Evolutionary conservation across 2,113 vertebrate genomes (phyloP), one percentile per base, ranked within the genome.

Genomic region (Gorilla gorilla): DNA sequence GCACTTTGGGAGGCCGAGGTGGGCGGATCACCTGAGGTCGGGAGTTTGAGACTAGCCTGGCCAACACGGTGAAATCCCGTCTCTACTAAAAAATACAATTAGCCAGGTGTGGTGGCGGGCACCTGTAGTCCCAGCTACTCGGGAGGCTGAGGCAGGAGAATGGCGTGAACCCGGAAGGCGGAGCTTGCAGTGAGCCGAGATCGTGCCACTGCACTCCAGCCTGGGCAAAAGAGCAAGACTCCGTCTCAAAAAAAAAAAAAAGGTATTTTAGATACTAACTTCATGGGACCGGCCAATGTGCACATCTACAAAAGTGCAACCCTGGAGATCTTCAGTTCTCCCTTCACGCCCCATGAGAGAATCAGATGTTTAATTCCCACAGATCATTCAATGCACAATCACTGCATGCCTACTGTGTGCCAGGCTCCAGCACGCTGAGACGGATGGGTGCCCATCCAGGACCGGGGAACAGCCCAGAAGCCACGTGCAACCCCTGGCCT

Each of bases 301-400:
- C 2, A 35, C 68, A 30, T 75, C 25, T 48, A 76, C 3, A 1
- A 17, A 30, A 13, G 38, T 16, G 35, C 73, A 14, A 11, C 83
- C 52, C 66, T 10, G 23, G 6, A 52, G 14, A 30, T 5, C n/a
- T 13, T 12, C 20, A 8, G 61, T 2, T 3, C 6, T 3, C 25
- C 68, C 85, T 35, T 35, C 0, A 20, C 57, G 25, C 16, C 66
- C 75, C 27, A 8, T 8, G 22, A 75, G 27, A 0, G 14, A 11
- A 66, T 0, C 3, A 81, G 70, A 48, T 18, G 0, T 0, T 38
- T 3, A 32, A 70, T 25, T 2, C 35, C 2, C 55, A 10, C 86
- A n/a, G 72, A 20, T 14, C 3, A 5, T 11, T 4, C 1, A 3
- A 57, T 25, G 0, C 3, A 2, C 12, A 25, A 8, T 57, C 55